Percentiles rank a stretch among this genome's conserved stretches.
These are phyloP conservation scores for Triplophysa yarkandensis DNA, from an alignment of 2,797 vertebrate genomes.

Conservation along the genomic window DNA sequence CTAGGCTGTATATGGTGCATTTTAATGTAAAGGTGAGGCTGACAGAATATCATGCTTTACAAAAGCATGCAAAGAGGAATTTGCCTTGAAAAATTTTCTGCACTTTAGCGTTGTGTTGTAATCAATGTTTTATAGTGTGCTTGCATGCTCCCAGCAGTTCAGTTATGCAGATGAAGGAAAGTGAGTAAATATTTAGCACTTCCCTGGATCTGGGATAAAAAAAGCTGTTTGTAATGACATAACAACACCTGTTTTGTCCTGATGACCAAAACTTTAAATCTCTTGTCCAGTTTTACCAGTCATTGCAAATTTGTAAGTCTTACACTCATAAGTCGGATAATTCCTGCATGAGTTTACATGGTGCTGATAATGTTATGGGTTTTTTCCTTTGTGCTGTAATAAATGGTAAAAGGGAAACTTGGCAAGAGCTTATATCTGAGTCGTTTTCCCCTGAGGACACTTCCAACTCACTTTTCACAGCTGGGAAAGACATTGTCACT, in stretches of 20 bases:
- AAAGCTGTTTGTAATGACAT: conserved; percentile 11
- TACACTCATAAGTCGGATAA: background rate
- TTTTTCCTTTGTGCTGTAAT: conserved; percentile 23
- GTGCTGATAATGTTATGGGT: conserved; percentile 5
- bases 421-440: conserved; percentile 34
- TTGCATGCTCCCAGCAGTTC: conserved; percentile 5
- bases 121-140: background rate
- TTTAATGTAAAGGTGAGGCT: background rate
- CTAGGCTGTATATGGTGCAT: background rate
- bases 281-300: conserved; percentile 10
- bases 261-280: background rate
- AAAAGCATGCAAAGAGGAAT: conserved; percentile 9
- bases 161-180: conserved; percentile 21
- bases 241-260: conserved; percentile 1
- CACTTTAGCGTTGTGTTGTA: conserved; percentile 1
- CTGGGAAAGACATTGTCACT: conserved; percentile 40
- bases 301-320: background rate
- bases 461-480: conserved; percentile 23
- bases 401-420: conserved; percentile 34
- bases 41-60: background rate
- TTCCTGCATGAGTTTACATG: background rate
- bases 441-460: conserved; percentile 18
- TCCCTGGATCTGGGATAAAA: conserved; percentile 8
- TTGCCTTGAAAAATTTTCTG: conserved; percentile 8
- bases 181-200: conserved; percentile 37